phyloP scores from a whole-genome alignment of 2,888 invertebrate genomes.

The Drosophila tripunctata region DNA sequence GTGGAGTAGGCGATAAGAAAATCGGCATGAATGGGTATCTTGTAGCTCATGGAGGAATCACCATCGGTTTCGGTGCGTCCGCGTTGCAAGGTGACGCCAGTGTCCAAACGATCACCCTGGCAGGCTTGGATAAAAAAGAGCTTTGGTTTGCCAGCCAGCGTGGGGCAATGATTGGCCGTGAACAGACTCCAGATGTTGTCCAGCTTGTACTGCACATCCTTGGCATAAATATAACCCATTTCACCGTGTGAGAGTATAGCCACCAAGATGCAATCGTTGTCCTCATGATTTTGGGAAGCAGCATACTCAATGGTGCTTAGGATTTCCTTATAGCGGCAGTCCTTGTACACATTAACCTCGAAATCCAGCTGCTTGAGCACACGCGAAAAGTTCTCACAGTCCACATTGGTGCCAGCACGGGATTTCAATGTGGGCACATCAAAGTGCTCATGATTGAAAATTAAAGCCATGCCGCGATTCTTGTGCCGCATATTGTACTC shows the following conservation, averaged over 20 bases:
- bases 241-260: conserved; percentile 96
- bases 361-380: conserved; percentile 89
- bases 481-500: conserved; percentile 95
- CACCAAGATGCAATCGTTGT: conserved; percentile 92
- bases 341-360: conserved; percentile 89
- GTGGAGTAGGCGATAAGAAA: conserved; percentile 97
- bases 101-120: conserved; percentile 94
- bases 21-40: conserved; percentile 96
- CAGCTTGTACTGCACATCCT: conserved; percentile 92
- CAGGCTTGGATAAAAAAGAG: conserved; percentile 93
- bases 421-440: conserved; percentile 88
- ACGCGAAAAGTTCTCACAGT: conserved; percentile 90
- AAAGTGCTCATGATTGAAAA: conserved; percentile 96
- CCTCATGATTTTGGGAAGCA: conserved; percentile 90
- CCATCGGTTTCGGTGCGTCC: conserved; percentile 89
- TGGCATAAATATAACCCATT: conserved; percentile 92
- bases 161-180: conserved; percentile 92
- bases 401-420: conserved; percentile 93
- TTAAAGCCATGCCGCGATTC: conserved; percentile 92
- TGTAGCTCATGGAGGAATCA: conserved; percentile 87
- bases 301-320: conserved; percentile 88
- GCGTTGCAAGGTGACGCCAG: conserved; percentile 87
- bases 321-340: conserved; percentile 89
- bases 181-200: conserved; percentile 92
- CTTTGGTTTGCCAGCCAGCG: conserved; percentile 93